phyloP scores from a whole-genome alignment of 53 echinoderm and acorn worm genomes.

The Glandiceps talaboti region DNA sequence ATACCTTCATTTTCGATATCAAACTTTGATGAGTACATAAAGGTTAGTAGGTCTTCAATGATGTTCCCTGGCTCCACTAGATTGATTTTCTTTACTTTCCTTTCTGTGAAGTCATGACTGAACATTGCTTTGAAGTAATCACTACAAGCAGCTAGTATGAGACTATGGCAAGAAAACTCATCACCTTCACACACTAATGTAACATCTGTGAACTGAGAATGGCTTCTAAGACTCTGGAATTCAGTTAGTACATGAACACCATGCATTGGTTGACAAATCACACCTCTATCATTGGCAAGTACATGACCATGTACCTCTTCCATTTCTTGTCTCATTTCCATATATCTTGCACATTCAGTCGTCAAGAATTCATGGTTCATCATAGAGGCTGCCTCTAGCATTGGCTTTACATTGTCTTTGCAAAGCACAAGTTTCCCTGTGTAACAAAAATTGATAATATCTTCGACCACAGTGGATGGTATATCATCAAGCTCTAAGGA shows the following conservation, averaged over 20 bases:
- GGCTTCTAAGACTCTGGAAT: neutral
- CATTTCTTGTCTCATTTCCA: neutral
- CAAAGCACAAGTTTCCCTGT: neutral
- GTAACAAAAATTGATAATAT: neutral
- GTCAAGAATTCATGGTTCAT: neutral
- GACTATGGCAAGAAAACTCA: neutral
- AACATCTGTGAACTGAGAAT: neutral
- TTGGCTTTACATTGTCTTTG: neutral
- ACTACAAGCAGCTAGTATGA: neutral
- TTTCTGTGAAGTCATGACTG: neutral
- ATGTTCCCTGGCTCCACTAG: neutral
- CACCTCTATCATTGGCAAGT: neutral
- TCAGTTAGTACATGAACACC: neutral
- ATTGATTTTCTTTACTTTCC: neutral
- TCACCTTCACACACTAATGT: neutral
- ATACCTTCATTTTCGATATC: neutral
- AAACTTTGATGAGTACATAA: neutral
- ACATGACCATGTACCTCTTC: neutral
- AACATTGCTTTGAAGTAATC: neutral
- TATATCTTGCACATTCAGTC: neutral
- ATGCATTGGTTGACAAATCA: neutral
- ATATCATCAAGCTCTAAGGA: neutral
- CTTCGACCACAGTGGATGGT: neutral
- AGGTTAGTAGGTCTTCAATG: neutral
- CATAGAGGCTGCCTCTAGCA: neutral